Percentiles rank a stretch among this genome's conserved stretches.
phyloP scores from a whole-genome alignment of 2,888 invertebrate species.

The Ophion obscuratus region DNA sequence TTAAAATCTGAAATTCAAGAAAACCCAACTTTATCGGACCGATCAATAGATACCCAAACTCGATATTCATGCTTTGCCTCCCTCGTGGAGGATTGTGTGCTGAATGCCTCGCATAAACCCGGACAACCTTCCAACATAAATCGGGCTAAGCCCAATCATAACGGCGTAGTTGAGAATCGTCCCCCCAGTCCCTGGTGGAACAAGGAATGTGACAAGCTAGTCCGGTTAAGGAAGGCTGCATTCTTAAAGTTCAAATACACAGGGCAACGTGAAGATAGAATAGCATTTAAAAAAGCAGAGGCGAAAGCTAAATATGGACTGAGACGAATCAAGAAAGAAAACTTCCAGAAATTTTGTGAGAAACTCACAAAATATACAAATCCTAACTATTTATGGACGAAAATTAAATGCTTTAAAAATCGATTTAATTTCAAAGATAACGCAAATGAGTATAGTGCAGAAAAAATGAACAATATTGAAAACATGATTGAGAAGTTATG shows the following conservation, averaged over 20 bases:
- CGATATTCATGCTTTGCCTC: too few relatives aligned
- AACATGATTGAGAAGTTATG: slow-evolving; percentile 21
- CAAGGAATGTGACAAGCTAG: too few relatives aligned
- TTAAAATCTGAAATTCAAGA: too few relatives aligned
- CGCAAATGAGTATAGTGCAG: slow-evolving; percentile 27
- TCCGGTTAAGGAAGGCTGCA: too few relatives aligned
- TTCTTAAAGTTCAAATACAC: too few relatives aligned
- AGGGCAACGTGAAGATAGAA: too few relatives aligned
- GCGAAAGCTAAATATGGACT: slow-evolving; percentile 12
- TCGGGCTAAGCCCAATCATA: background rate
- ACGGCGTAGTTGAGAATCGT: background rate
- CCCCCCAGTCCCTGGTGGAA: too few relatives aligned
- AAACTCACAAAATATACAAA: slow-evolving; percentile 33
- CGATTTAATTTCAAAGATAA: slow-evolving; percentile 35
- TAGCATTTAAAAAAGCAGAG: too few relatives aligned
- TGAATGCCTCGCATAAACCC: too few relatives aligned
- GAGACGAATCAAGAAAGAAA: slow-evolving; percentile 28
- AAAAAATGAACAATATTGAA: slow-evolving; percentile 19
- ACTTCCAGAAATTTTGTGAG: slow-evolving; percentile 36
- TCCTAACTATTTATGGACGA: slow-evolving; percentile 40
- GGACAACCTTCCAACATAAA: background rate
- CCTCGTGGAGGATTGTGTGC: too few relatives aligned
- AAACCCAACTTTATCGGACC: too few relatives aligned
- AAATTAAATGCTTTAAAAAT: slow-evolving; percentile 48
- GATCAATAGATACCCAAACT: too few relatives aligned